Conservation (phyloP, 2,888 invertebrate genomes). For the Latrodectus elegans region DNA sequence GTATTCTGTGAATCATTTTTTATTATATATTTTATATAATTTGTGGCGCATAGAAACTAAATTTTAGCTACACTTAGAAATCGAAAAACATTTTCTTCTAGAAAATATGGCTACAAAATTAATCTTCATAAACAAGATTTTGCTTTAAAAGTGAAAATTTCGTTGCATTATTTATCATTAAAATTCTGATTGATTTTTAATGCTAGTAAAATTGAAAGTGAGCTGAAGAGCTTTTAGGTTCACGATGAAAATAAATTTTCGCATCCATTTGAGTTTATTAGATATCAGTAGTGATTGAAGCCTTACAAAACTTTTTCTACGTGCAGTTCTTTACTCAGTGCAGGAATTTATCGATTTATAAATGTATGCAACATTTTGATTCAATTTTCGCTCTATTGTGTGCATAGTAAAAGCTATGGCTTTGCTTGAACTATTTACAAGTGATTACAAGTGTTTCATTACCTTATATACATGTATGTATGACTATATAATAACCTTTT, state of each 20-base stretch:
- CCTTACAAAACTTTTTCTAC: constrained; percentile 58
- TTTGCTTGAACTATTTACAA: constrained; percentile 27
- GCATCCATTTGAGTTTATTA: constrained; percentile 22
- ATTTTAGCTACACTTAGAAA: too few relatives aligned
- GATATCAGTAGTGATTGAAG: constrained; percentile 43
- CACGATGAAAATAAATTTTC: constrained; percentile 22
- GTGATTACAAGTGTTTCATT: not conserved
- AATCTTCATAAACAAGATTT: too few relatives aligned
- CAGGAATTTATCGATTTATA: constrained; percentile 47
- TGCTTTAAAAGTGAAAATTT: too few relatives aligned
- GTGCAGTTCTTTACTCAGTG: constrained; percentile 21
- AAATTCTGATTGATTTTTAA: too few relatives aligned
- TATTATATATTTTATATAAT: too few relatives aligned
- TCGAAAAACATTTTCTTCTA: too few relatives aligned
- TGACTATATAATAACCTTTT: too few relatives aligned
- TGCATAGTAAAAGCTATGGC: constrained; percentile 4
- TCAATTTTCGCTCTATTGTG: constrained; percentile 38
- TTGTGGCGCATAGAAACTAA: too few relatives aligned
- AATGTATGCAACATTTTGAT: constrained; percentile 49
- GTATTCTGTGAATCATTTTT: not conserved
- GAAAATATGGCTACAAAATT: too few relatives aligned
- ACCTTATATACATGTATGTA: too few relatives aligned
- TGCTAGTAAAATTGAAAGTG: not conserved
- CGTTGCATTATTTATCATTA: too few relatives aligned
- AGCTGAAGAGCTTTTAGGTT: not conserved